Evolutionary conservation across 2,888 invertebrate species (phyloP).

Genomic region (Tetragonula carbonaria): DNA sequence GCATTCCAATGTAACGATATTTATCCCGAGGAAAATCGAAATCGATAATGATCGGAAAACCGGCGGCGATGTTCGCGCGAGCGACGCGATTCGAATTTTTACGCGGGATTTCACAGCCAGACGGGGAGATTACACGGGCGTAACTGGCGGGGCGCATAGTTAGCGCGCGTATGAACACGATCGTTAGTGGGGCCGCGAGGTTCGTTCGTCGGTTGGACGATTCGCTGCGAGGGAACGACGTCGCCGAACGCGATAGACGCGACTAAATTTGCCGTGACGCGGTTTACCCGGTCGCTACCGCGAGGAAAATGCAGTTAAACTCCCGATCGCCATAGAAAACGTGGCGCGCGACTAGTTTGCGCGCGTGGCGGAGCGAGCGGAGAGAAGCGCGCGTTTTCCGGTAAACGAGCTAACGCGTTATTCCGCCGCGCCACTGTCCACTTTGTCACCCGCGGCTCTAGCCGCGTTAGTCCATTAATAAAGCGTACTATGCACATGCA

Average conservation of each 20-base stretch:
- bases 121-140: conserved; percentile 12
- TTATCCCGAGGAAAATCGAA: too few species aligned
- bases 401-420: conserved; percentile 65
- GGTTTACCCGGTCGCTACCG: conserved; percentile 50
- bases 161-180: background rate
- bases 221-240: conserved; percentile 50
- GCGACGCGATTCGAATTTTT: too few species aligned
- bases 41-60: too few species aligned
- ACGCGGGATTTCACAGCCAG: background rate
- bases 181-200: background rate
- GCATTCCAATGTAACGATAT: too few species aligned
- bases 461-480: conserved; percentile 64
- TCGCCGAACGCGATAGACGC: conserved; percentile 44
- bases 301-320: conserved; percentile 65
- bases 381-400: conserved; percentile 53
- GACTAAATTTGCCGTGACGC: conserved; percentile 51
- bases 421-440: conserved; percentile 53
- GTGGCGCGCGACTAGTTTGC: conserved; percentile 57
- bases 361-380: background rate
- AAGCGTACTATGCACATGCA: conserved; percentile 33
- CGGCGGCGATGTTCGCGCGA: too few species aligned
- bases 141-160: background rate
- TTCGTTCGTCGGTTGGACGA: conserved; percentile 41
- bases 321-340: conserved; percentile 66
- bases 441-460: conserved; percentile 50